Percentiles rank a stretch among this genome's conserved stretches.
These are phyloP conservation scores for cat (Felis catus) DNA, from an alignment of 2,113 vertebrate genomes.

Conservation along the genomic window F.catus_Fca126_mat1.0 CM031419.1:71376001-71376500, in stretches of 20 bases:
- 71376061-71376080: not conserved
- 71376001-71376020: not conserved
- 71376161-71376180: not conserved
- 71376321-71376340: not conserved
- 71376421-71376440: conserved; percentile 33
- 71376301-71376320: conserved; percentile 2
- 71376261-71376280: not conserved
- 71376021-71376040: not conserved
- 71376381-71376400: not conserved
- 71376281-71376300: not conserved
- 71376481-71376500: not conserved
- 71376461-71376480: not conserved
- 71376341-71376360: not conserved
- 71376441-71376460: not conserved
- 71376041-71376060: not conserved
- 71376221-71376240: not conserved
- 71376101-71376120: not conserved
- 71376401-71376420: not conserved
- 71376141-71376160: not conserved
- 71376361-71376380: not conserved
- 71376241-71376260: not conserved
- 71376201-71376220: conserved; percentile 21
- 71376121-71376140: not conserved
- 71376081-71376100: not conserved
- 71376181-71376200: not conserved